Percentiles rank a stretch among this genome's conserved stretches.
These are phyloP conservation scores for Brachypodius melanocephalos DNA, from an alignment of 2,113 vertebrate genomes.

Conservation along the genomic window DNA sequence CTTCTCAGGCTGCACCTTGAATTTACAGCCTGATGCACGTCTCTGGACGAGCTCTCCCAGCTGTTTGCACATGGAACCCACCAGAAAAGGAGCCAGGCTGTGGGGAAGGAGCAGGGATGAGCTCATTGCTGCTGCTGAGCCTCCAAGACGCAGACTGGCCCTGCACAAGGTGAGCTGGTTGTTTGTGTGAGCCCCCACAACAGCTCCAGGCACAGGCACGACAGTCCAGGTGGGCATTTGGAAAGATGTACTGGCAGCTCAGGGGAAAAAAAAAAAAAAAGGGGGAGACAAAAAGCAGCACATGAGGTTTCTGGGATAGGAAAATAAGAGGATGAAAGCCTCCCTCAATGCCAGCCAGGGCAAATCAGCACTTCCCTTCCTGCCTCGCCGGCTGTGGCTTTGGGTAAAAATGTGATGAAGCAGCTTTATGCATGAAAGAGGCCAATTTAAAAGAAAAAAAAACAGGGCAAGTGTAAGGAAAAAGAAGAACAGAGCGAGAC, in stretches of 20 bases:
- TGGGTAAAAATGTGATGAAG: slow-evolving; percentile 35
- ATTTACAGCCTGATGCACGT: not conserved
- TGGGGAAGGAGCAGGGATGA: not conserved
- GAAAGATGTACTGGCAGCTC: not conserved
- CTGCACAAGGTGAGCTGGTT: not conserved
- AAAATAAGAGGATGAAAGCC: not conserved
- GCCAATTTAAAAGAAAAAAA: slow-evolving; percentile 2
- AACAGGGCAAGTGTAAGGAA: slow-evolving; percentile 56
- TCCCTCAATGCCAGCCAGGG: not conserved
- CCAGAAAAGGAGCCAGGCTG: not conserved
- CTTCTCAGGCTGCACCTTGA: not conserved
- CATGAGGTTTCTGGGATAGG: rapidly evolving
- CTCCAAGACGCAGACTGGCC: not conserved
- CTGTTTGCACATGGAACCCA: not conserved
- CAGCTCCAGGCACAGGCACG: rapidly evolving
- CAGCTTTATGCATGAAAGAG: slow-evolving; percentile 41
- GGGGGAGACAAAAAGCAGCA: not conserved
- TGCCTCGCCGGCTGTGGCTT: not conserved
- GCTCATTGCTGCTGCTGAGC: not conserved
- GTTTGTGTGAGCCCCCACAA: rapidly evolving
- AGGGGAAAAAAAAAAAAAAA: not conserved
- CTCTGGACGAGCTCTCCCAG: not conserved
- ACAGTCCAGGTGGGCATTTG: not conserved
- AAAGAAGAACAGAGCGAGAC: slow-evolving; percentile 46
- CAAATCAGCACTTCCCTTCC: not conserved